Percentiles rank a stretch among this genome's conserved stretches.
Evolutionary conservation across 2,888 invertebrate species (phyloP).

Genomic region (Autographa pulchrina): DNA sequence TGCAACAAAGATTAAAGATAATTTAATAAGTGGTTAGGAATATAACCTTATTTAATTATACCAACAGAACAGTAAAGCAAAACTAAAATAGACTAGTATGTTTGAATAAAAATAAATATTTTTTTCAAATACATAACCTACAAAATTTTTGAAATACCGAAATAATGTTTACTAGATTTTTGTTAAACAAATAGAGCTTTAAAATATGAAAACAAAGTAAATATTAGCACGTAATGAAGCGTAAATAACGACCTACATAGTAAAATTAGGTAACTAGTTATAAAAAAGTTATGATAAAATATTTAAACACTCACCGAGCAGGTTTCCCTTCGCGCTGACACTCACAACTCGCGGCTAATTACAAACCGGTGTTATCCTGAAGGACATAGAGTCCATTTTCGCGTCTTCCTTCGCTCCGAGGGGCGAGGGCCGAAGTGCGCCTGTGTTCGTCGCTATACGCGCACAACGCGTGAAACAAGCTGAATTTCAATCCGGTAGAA

Average conservation of each 20-base stretch:
- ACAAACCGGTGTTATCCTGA: conserved; percentile 79
- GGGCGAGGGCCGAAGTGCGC: conserved; percentile 72
- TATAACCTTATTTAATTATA: neutral
- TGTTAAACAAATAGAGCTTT: neutral
- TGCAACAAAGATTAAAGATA: neutral
- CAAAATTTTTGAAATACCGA: neutral
- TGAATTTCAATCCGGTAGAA: conserved; percentile 75
- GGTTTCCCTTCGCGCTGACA: conserved; percentile 72
- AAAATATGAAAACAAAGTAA: neutral
- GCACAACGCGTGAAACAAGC: conserved; percentile 76
- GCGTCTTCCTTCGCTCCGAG: conserved; percentile 61
- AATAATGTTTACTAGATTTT: neutral
- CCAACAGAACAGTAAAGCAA: neutral
- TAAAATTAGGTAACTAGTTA: conserved; percentile 42
- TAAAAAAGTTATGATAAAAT: conserved; percentile 67
- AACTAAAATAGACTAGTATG: neutral
- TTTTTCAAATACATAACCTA: neutral
- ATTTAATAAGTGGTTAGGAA: neutral
- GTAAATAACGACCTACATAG: conserved; percentile 24
- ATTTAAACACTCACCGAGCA: conserved; percentile 74
- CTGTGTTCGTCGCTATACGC: conserved; percentile 73
- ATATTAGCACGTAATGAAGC: neutral
- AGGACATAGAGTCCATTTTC: conserved; percentile 83
- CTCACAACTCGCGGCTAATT: conserved; percentile 75
- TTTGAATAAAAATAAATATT: neutral